Evolutionary conservation across 2,888 invertebrate genomes (phyloP), one percentile per base, ranked within the genome.

Genomic region (Dynastes maya): DNA sequence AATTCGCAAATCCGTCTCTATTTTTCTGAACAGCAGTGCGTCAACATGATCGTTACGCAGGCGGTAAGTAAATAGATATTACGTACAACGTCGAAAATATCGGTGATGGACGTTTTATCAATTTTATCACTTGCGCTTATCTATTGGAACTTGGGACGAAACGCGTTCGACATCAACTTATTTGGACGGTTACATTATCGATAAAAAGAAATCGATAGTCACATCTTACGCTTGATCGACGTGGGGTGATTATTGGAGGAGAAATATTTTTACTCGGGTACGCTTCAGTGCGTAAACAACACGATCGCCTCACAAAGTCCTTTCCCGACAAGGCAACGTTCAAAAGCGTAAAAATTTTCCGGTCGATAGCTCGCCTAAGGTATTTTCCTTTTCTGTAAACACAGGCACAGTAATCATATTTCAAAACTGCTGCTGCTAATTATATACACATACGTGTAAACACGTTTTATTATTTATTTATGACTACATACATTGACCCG

Each of bases 341-440:
- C 29, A 22, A 22, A 58, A 16, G 55, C 55, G 55, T 22, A 58
- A 58, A 5, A 58, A 58, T 58, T 58, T 58, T 58, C 22, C 55
- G 55, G 22, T 58, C 55, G 22, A 58, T 58, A 58, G 55, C 9
- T 58, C 55, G 16, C 55, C 8, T 58, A 58, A 58, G 16, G 55
- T 58, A 6, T 58, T 58, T 58, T 22, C 22, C 22, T 58, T 16
- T 8, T 11, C 8, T 45, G 45, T 16, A 16, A 16, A 16, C 16
- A 58, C 5, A 58, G 0, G 8, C 22, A 16, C 55, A 22, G 16
- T 58, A 22, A 29, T 64, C 13, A 64, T 64, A 22, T 32, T 29
- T 11, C 5, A 58, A 64, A 64, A 11, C 1, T 37, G 16, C 13
- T n/a, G 22, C n/a, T 0, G 55, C 22, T 58, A 58, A 58, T 58